Base-by-base conservation (phyloP, 2,113 vertebrate genomes). In the Muscicapa adusta region DNA sequence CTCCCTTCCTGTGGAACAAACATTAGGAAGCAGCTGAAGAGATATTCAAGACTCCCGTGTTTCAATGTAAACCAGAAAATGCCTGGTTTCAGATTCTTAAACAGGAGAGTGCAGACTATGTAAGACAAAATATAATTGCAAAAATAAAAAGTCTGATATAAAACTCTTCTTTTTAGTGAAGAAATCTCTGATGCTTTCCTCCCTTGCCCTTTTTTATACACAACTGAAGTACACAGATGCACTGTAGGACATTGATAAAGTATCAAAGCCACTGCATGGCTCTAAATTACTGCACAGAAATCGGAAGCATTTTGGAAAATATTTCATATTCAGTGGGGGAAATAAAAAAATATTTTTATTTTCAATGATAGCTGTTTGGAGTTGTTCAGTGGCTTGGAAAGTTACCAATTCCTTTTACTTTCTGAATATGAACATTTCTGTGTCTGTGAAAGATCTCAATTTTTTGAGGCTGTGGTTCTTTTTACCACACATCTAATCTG, bases 1-100 rank as follows among this genome's bases (percentile, higher is more conserved):
- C 94, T 91, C 95, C 92, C 94, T 96, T 96, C 95, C 91, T 94
- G 94, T 92, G 82, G 85, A 95, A 95, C 68, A 93, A 96, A 91
- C 68, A 93, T 47, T 82, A 86, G 94, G 94, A 95, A 96, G 91
- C 83, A 93, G 88, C 93, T 94, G 85, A 96, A 68, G 91, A 86
- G 93, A 57, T 70, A 92, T 51, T 86, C 82, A 96, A 91, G 79
- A 70, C 45, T 93, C 92, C 29, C 0, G 0, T 91, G 88, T 50
- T 90, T 85, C 75, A 92, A 18, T 18, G 34, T 43, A 88, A 91
- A 88, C 5, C 47, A 91, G 56, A 92, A 88, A 94, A 93, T 28
- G 63, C 14, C 42, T 50, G 17, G 18, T 75, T 75, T 45, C 34
- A 40, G 62, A 17, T 63, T 72, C 77, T 61, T 43, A 25, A 80